A percentile compares a stretch with the other conserved stretches of the same genome.
Evolutionary conservation across 2,888 invertebrate genomes (phyloP).

Genomic region (Mythimna vitellina): DNA sequence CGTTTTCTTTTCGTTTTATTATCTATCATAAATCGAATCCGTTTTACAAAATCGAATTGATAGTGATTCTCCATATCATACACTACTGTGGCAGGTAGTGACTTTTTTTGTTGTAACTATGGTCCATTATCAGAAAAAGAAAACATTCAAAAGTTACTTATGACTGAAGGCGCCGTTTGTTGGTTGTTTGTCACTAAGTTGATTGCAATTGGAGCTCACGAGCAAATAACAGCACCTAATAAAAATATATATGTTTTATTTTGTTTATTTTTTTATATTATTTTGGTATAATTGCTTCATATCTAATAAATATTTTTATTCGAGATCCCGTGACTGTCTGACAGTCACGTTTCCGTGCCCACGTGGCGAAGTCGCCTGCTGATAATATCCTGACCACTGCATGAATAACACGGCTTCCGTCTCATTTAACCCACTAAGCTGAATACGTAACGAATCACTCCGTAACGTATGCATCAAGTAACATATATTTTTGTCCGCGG

Average conservation of each 20-base stretch:
- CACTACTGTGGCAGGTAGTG: too few relatives aligned
- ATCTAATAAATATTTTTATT: background rate
- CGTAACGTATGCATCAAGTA: conserved; percentile 2
- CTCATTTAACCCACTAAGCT: conserved; percentile 20
- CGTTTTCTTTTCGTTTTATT: background rate
- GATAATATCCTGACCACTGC: conserved; percentile 10
- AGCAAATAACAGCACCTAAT: too few relatives aligned
- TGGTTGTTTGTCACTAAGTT: too few relatives aligned
- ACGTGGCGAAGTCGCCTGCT: conserved; percentile 12
- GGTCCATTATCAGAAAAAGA: too few relatives aligned
- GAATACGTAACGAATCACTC: conserved; percentile 3
- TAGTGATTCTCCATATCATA: background rate
- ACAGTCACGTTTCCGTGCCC: conserved; percentile 22
- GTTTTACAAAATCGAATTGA: background rate
- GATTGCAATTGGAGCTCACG: too few relatives aligned
- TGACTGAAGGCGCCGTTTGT: too few relatives aligned
- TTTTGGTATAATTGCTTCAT: background rate
- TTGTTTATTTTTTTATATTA: background rate
- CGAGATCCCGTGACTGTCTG: background rate
- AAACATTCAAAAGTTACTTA: too few relatives aligned
- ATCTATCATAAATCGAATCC: background rate
- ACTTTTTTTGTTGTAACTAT: too few relatives aligned
- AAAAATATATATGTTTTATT: too few relatives aligned
- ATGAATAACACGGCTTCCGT: conserved; percentile 23
- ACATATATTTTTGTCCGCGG: background rate